These are phyloP conservation scores for Ophioderma brevispina DNA, from an alignment of 35 echinoderm and acorn worm genomes.

Conservation along the genomic window DNA sequence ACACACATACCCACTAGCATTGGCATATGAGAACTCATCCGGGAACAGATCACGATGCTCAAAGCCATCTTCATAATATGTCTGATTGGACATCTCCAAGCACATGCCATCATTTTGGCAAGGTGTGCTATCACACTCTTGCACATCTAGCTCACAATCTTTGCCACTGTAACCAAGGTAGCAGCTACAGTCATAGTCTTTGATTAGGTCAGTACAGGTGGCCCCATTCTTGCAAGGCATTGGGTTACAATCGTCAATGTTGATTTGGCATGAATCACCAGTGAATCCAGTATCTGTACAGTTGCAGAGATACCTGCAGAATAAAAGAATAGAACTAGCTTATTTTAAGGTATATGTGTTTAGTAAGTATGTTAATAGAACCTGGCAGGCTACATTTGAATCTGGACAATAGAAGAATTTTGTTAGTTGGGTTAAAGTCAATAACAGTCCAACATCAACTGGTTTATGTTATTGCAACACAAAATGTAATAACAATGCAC, in stretches of 20 bases:
- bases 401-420: no score
- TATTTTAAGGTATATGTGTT: no score
- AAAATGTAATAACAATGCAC: no score
- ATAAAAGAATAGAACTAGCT: no score
- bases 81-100: slow-evolving; percentile 47
- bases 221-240: slow-evolving; percentile 59
- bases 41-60: slow-evolving; percentile 43
- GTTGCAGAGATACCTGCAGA: slow-evolving; percentile 78
- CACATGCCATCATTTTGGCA: slow-evolving; percentile 61
- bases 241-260: slow-evolving; percentile 76
- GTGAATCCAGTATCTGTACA: slow-evolving; percentile 69
- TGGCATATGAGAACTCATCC: slow-evolving; percentile 43
- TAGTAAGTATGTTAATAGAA: no score
- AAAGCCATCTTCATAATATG: slow-evolving; percentile 19
- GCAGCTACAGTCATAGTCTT: slow-evolving; percentile 74
- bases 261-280: slow-evolving; percentile 48
- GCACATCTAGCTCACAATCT: slow-evolving; percentile 53
- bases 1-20: slow-evolving; percentile 65
- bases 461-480: no score
- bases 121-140: slow-evolving; percentile 63
- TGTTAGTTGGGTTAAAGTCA: no score
- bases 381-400: no score
- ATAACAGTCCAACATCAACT: no score
- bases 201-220: slow-evolving; percentile 57
- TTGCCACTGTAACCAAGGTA: slow-evolving; percentile 59